phyloP scores from a whole-genome alignment of 1,140 invertebrate genomes.

The Lutraria rhynchaena region DNA sequence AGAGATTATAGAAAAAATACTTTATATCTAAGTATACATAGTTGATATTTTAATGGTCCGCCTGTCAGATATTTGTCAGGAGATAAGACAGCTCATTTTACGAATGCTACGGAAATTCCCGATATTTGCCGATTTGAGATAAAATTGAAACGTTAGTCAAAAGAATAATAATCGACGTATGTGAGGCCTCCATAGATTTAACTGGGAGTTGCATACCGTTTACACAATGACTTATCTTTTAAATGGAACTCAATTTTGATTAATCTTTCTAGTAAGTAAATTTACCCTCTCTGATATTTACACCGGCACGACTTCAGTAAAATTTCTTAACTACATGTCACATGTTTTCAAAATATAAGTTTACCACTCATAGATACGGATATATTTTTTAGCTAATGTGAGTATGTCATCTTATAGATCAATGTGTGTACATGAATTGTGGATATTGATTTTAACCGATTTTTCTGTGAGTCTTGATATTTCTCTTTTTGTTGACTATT shows the following conservation, averaged over 20 bases:
- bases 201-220: constrained; percentile 2
- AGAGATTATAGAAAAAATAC: too few relatives aligned
- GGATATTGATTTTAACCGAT: too few relatives aligned
- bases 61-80: background rate
- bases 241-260: constrained; percentile 8
- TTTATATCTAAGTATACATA: too few relatives aligned
- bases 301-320: background rate
- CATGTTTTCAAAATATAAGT: background rate
- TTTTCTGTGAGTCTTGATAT: too few relatives aligned
- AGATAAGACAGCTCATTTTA: background rate
- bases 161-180: background rate
- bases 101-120: background rate
- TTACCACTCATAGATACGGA: background rate
- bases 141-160: background rate
- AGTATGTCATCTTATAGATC: background rate
- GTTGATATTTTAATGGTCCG: background rate
- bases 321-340: background rate
- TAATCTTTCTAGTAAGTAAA: constrained; percentile 9
- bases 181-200: background rate
- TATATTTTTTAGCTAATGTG: background rate
- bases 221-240: constrained; percentile 26
- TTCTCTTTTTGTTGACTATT: too few relatives aligned
- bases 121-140: background rate
- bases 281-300: background rate
- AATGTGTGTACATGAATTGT: background rate